These are phyloP conservation scores for Pomatorhinus ruficollis DNA, from an alignment of 2,113 vertebrate genomes.

Conservation along the genomic window DNA sequence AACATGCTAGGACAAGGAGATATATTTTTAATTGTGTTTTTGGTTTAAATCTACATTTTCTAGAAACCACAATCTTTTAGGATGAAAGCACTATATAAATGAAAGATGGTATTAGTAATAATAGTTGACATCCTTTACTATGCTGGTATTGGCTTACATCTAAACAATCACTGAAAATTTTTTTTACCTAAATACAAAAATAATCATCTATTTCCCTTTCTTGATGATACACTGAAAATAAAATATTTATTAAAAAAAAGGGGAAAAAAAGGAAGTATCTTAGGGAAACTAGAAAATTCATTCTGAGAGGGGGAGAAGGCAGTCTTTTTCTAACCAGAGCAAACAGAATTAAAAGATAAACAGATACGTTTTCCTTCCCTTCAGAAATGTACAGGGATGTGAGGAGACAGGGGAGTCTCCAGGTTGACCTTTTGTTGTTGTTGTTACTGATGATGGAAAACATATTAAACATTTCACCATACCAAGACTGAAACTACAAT, in stretches of 20 bases:
- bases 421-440: conserved; percentile 6
- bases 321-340: conserved; percentile 32
- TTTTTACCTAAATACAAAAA: conserved; percentile 62
- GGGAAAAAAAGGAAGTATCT: not conserved
- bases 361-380: not conserved
- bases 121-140: conserved; percentile 42
- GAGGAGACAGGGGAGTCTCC: not conserved
- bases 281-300: conserved; percentile 3
- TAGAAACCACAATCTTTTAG: conserved; percentile 55
- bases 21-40: conserved; percentile 68
- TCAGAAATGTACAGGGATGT: not conserved
- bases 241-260: conserved; percentile 20
- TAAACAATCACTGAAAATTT: conserved; percentile 14
- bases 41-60: conserved; percentile 59
- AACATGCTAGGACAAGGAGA: conserved; percentile 40
- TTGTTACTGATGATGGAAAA: not conserved
- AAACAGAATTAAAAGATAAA: not conserved
- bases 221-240: not conserved
- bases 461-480: conserved; percentile 37
- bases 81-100: conserved; percentile 56
- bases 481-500: conserved; percentile 49
- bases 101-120: conserved; percentile 47
- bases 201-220: conserved; percentile 21
- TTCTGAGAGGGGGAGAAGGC: not conserved
- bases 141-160: not conserved